phyloP scores from a whole-genome alignment of 2,888 invertebrate species.

The Melangyna quadrimaculata region DNA sequence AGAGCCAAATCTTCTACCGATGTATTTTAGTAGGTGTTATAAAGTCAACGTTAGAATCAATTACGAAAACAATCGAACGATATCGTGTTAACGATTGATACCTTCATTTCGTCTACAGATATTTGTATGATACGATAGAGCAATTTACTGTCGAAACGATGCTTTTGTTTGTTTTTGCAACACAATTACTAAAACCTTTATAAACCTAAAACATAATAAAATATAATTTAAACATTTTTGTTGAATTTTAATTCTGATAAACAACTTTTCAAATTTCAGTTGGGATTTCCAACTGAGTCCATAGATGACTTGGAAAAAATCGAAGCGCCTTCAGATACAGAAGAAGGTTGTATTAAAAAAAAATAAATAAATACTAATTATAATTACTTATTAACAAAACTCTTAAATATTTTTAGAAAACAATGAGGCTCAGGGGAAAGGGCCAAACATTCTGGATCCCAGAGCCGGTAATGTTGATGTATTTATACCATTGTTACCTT shows the following conservation, averaged over 20 bases:
- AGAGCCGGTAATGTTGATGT: constrained; percentile 91
- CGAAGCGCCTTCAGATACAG: constrained; percentile 76
- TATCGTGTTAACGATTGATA: no score
- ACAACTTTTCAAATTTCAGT: constrained; percentile 79
- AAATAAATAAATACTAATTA: not conserved
- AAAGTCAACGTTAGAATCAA: no score
- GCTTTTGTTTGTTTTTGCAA: no score
- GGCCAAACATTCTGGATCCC: constrained; percentile 84
- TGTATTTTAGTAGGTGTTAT: no score
- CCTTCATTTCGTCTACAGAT: no score
- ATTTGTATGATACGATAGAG: no score
- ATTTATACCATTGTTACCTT: constrained; percentile 85
- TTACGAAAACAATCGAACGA: no score
- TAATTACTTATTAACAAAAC: not conserved
- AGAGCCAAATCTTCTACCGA: no score
- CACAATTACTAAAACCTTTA: no score
- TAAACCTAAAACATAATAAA: no score
- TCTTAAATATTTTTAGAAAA: constrained; percentile 16
- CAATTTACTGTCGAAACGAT: no score
- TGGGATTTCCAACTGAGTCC: constrained; percentile 87
- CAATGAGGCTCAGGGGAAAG: constrained; percentile 2
- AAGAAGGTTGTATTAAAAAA: constrained; percentile 69
- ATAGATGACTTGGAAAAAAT: constrained; percentile 86
- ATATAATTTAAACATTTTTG: no score
- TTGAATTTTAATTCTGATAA: not conserved